A percentile compares a stretch with the other conserved stretches of the same genome.
These are phyloP conservation scores for Oreochromis niloticus DNA, from an alignment of 2,113 vertebrate species.

Conservation along the genomic window DNA sequence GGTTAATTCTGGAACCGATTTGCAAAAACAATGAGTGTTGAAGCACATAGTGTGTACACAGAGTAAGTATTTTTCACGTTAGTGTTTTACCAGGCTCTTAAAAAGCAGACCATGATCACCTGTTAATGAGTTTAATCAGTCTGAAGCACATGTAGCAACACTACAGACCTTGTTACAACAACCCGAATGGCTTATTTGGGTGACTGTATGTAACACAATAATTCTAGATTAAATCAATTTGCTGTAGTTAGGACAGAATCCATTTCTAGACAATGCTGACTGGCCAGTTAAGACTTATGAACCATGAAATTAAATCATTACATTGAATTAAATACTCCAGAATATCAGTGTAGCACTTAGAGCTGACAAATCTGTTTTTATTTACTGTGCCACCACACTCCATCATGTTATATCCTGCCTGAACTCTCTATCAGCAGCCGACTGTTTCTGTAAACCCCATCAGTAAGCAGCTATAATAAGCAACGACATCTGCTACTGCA, in stretches of 20 bases:
- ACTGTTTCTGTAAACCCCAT: neutral
- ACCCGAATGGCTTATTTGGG: neutral
- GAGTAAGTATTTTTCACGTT: neutral
- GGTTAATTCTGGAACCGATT: neutral
- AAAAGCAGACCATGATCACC: neutral
- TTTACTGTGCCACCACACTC: neutral
- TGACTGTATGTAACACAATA: conserved; percentile 4
- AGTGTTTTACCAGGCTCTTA: neutral
- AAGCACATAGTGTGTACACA: neutral
- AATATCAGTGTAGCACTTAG: conserved; percentile 5
- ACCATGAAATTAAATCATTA: conserved; percentile 46
- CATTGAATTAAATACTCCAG: conserved; percentile 36
- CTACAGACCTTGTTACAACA: neutral
- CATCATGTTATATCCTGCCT: neutral
- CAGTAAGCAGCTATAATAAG: neutral
- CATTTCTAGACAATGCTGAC: conserved; percentile 19
- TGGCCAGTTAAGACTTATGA: conserved; percentile 31
- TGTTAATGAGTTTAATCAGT: neutral
- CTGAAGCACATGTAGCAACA: neutral
- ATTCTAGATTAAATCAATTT: conserved; percentile 14
- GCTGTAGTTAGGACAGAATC: conserved; percentile 13
- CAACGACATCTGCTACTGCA: neutral
- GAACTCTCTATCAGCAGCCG: neutral
- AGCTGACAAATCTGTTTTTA: conserved; percentile 15
- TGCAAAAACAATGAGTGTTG: neutral